Evolutionary conservation across 2,113 vertebrate genomes (phyloP).

Genomic region (Neotragus moschatus): DNA sequence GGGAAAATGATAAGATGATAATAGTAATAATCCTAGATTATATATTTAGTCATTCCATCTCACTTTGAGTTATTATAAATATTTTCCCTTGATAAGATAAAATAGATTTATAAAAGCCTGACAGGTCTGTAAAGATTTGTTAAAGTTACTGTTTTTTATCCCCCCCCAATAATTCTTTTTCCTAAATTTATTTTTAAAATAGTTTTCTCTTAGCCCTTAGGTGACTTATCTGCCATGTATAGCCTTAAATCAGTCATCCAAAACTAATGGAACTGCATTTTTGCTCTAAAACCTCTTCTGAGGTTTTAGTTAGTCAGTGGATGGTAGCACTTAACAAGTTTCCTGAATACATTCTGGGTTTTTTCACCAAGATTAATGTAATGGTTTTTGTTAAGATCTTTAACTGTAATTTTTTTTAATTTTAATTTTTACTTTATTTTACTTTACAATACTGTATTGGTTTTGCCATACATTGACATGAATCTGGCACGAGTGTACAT

Average conservation of each 20-base stretch:
- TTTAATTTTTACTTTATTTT: too few species aligned
- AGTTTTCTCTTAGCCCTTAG: not conserved
- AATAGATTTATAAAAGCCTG: not conserved
- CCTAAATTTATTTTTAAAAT: not conserved
- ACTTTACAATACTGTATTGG: too few species aligned
- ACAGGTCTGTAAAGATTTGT: not conserved
- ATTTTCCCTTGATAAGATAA: not conserved
- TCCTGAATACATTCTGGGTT: not conserved
- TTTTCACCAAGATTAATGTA: not conserved
- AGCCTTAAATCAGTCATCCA: slow-evolving; percentile 65
- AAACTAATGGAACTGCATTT: slow-evolving; percentile 68
- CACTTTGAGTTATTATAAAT: not conserved
- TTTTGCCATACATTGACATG: too few species aligned
- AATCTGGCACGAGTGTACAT: too few species aligned
- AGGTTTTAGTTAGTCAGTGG: slow-evolving; percentile 27
- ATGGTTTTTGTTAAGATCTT: not conserved
- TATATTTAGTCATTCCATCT: not conserved
- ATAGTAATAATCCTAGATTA: not conserved
- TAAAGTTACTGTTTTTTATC: not conserved
- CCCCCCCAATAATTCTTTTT: not conserved
- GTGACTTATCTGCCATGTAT: slow-evolving; percentile 48
- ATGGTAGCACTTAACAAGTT: not conserved
- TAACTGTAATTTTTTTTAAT: not conserved
- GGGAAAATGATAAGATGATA: not conserved
- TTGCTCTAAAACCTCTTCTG: not conserved